Base-by-base conservation (phyloP, 1,140 invertebrate genomes). In the Cotesia vestalis region DNA sequence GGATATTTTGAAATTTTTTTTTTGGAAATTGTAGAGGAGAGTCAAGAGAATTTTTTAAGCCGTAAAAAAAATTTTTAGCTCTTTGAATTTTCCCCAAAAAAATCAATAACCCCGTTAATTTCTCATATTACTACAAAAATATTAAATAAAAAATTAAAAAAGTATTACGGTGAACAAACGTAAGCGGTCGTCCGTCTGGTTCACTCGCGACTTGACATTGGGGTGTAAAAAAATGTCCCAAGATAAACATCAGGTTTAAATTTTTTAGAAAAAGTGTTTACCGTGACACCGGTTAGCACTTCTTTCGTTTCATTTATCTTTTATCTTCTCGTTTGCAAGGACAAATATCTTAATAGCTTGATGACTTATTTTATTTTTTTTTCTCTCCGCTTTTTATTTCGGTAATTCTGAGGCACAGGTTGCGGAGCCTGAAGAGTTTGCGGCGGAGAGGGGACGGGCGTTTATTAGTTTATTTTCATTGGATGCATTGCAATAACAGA, bases 401-500 rank as follows among this genome's bases (percentile, higher is more conserved):
- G 17, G 8, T 6, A 46, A 27, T 27, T 27, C 27, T 27, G 27
- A 27, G 27, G 1, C 27, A 27, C 27, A 27, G 27, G 27, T 27
- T 27, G 27, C 27, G 27, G 27, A 27, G 27, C 27, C 27, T 27
- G 27, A 27, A 27, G 1, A 27, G 27, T 27, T 27, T 27, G 1
- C 27, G 27, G 27, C 27, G 27, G 27, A 27, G 27, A 27, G 3
- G 27, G 27, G 27, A 1, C 2, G 3, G 27, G 27, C 27, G 46
- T 40, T 72, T 67, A 72, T 66, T 72, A 72, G 64, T 38, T 66
- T 35, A 6, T n/a, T 9, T 17, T 38, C 35, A 46, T 11, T 46
- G 11, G 11, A 46, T 46, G 40, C 40, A 46, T 74, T 78, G 77
- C 80, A 79, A 80, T 77, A 80, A 81, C 80, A 79, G 63, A 66